A percentile compares a stretch with the other conserved stretches of the same genome.
phyloP scores from a whole-genome alignment of 2,888 invertebrate genomes.

The Caenorhabditis virilis region DNA sequence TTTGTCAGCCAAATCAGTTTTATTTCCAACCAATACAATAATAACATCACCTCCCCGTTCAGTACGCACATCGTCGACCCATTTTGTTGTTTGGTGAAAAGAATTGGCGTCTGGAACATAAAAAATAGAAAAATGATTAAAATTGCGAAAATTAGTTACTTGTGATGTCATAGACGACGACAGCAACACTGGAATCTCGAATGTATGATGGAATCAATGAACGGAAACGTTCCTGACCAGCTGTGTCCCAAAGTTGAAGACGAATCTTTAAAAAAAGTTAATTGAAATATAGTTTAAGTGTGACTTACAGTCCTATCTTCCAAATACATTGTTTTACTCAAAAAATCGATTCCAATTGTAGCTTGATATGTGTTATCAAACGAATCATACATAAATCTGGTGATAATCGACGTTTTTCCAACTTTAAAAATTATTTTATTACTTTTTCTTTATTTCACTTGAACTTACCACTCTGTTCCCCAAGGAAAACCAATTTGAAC shows the following conservation, averaged over 20 bases:
- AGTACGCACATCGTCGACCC: constrained; percentile 99
- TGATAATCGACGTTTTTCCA: constrained; percentile 97
- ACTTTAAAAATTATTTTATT: constrained; percentile 75
- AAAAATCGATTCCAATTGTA: constrained; percentile 98
- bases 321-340: constrained; percentile 99
- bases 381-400: constrained; percentile 99
- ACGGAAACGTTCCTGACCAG: constrained; percentile 88
- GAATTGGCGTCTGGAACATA: constrained; percentile 84
- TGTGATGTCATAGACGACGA: constrained; percentile 98
- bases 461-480: constrained; percentile 83
- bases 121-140: background rate
- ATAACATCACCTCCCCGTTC: constrained; percentile 98
- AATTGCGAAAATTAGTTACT: constrained; percentile 76
- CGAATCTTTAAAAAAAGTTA: constrained; percentile 76
- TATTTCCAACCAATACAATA: constrained; percentile 99
- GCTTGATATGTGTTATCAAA: constrained; percentile 99
- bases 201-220: constrained; percentile 97
- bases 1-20: constrained; percentile 98
- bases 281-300: background rate
- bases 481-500: constrained; percentile 98
- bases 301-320: constrained; percentile 85
- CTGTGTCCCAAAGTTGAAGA: constrained; percentile 96
- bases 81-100: constrained; percentile 98
- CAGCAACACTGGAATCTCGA: constrained; percentile 96
- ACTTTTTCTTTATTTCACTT: background rate